Evolutionary conservation across 2,888 invertebrate species (phyloP), one percentile per base, ranked within the genome.

Genomic region (Thyatira batis): DNA sequence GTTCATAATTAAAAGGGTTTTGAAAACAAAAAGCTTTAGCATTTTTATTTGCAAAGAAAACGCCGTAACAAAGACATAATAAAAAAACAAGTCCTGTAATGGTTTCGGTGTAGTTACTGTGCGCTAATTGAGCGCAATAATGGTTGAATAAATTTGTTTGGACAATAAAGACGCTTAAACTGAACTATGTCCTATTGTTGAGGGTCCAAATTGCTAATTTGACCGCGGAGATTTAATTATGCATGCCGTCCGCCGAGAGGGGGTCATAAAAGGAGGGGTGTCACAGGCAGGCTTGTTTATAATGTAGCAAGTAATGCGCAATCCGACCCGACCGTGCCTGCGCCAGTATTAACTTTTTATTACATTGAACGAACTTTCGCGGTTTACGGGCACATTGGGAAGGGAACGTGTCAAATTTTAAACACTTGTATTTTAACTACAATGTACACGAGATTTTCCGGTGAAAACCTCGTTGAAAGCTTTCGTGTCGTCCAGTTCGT

Each of bases 181-280:
- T 86, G 84, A 87, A 90, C 89, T 88, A 86, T 85, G 84, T 82
- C 80, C 86, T 85, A 84, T 87, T 89, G 87, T 85, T 80, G 73
- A 79, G 81, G 83, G 81, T 83, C 84, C 85, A 88, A 90, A 87
- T 86, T 82, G 87, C 88, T 91, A 91, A 90, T 91, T 92, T 90
- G 88, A 87, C 89, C 89, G 86, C 87, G 78, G 81, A 87, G 87
- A 91, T 90, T 91, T 90, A 91, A 92, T 92, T 92, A 92, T 91
- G 90, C 89, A 92, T 89, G 84, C 88, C 82, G 82, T 79, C 82
- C 80, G 78, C 74, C 70, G 81, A 79, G 84, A 77, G 81, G 83
- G 82, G 84, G 81, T 78, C 84, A 84, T 86, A 87, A 88, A 48
- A 87, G 80, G 87, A 82, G 84, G 85, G 83, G 84, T 87, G 88